Percentiles rank a stretch among this genome's conserved stretches.
Evolutionary conservation across 2,797 vertebrate species (phyloP).

Genomic region (Pseudochromis fuscus): DNA sequence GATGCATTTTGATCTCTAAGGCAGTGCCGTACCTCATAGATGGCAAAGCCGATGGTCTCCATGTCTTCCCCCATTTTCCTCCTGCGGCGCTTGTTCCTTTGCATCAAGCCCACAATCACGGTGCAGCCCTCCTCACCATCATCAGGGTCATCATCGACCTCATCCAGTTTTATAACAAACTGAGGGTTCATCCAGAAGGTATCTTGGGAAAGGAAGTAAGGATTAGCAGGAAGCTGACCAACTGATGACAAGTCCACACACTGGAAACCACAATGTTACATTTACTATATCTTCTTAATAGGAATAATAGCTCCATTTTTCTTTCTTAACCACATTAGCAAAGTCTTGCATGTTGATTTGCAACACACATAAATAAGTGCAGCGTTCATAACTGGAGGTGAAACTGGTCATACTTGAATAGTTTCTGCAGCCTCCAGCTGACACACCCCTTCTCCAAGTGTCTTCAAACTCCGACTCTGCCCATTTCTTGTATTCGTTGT

Average conservation of each 20-base stretch:
- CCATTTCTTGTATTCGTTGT: constrained; percentile 73
- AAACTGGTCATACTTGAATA: constrained; percentile 59
- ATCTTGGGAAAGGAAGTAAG: constrained; percentile 42
- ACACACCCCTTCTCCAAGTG: constrained; percentile 73
- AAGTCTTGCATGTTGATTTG: not conserved
- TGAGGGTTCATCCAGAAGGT: constrained; percentile 82
- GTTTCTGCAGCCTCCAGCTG: constrained; percentile 83
- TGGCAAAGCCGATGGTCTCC: constrained; percentile 79
- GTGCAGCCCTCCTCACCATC: constrained; percentile 77
- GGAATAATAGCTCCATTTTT: too few relatives aligned
- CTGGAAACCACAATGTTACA: too few relatives aligned
- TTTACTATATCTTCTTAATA: too few relatives aligned
- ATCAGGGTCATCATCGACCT: constrained; percentile 76
- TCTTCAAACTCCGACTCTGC: constrained; percentile 74
- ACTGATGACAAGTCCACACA: too few relatives aligned
- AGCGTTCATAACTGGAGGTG: not conserved
- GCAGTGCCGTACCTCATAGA: constrained; percentile 70
- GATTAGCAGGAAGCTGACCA: not conserved
- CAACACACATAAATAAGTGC: not conserved
- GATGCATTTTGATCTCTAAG: not conserved
- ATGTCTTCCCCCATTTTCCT: constrained; percentile 72
- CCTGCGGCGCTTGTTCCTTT: constrained; percentile 74
- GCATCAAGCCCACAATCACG: constrained; percentile 80
- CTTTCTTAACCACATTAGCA: not conserved
- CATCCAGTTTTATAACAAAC: constrained; percentile 79